A percentile compares a stretch with the other conserved stretches of the same genome.
These are phyloP conservation scores for Amphibalanus amphitrite DNA, from an alignment of 1,140 invertebrate genomes.

Conservation along the genomic window DNA sequence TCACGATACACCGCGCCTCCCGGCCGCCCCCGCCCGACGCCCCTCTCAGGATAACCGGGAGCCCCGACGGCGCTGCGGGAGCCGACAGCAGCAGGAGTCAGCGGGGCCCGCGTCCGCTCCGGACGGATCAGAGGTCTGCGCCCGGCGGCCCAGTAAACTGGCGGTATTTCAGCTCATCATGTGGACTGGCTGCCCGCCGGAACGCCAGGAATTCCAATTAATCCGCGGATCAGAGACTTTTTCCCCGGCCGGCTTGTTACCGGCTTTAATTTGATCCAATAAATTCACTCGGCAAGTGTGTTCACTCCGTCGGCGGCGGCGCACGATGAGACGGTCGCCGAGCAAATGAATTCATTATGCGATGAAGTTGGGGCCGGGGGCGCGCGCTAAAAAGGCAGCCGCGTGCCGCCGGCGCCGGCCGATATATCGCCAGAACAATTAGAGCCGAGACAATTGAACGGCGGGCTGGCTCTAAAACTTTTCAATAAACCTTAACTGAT, in stretches of 20 bases:
- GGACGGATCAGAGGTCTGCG: background rate
- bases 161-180: slow-evolving; percentile 1
- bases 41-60: no score
- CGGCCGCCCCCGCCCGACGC: no score
- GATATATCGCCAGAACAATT: background rate
- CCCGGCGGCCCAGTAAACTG: background rate
- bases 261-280: background rate
- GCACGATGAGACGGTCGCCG: background rate
- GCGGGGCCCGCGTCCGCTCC: no score
- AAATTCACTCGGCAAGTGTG: background rate
- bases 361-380: background rate
- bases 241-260: background rate
- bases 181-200: background rate
- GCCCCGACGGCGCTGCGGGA: no score
- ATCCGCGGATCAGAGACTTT: background rate
- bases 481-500: background rate
- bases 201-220: background rate
- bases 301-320: background rate
- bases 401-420: no score
- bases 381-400: background rate
- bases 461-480: background rate
- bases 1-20: no score
- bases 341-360: slow-evolving; percentile 1
- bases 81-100: no score
- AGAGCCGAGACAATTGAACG: background rate